These are phyloP conservation scores for Opisthocomus hoazin DNA, from an alignment of 2,113 vertebrate genomes.

Conservation along the genomic window DNA sequence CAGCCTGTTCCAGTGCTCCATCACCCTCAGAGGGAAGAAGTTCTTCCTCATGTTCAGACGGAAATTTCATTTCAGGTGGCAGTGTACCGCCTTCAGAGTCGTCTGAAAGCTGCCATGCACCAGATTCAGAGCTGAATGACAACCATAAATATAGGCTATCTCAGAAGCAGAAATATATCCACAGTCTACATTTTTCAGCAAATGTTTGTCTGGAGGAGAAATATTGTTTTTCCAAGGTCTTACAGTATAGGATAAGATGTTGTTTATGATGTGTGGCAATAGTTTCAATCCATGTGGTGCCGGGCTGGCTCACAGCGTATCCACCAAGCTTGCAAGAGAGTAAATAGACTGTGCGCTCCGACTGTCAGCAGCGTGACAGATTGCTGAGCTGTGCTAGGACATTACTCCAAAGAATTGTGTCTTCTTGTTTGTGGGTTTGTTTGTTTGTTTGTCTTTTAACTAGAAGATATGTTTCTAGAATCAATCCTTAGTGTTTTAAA, in stretches of 20 bases:
- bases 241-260: neutral
- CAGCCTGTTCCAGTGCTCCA: no score
- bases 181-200: neutral
- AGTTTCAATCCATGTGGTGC: neutral
- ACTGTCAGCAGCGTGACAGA: neutral
- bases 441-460: neutral
- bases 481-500: neutral
- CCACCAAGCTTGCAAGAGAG: neutral
- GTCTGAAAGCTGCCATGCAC: neutral
- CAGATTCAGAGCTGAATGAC: neutral
- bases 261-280: neutral
- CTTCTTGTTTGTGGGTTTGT: neutral
- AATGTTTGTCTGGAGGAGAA: neutral
- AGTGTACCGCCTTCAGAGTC: neutral
- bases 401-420: neutral
- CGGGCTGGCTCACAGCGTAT: neutral
- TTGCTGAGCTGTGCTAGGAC: neutral
- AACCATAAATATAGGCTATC: neutral
- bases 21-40: no score
- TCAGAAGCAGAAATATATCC: neutral
- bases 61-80: neutral
- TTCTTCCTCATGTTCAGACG: no score
- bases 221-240: neutral
- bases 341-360: accelerated
- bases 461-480: neutral